phyloP scores from a whole-genome alignment of 1,140 invertebrate genomes.

The Drosophila lacteicornis region DNA sequence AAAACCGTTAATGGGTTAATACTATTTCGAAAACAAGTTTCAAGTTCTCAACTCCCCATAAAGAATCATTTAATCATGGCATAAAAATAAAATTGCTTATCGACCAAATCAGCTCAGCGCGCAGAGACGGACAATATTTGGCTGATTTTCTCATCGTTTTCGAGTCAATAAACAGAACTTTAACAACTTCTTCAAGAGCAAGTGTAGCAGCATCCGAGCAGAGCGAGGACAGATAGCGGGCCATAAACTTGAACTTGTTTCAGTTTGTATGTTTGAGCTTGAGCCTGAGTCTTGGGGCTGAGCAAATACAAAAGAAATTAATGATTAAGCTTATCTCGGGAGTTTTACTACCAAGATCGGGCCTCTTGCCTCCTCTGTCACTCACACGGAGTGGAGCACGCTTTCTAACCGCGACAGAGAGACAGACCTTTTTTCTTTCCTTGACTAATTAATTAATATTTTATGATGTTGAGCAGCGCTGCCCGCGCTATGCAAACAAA shows the following conservation, averaged over 20 bases:
- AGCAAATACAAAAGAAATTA: conserved; percentile 79
- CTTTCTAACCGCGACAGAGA: conserved; percentile 61
- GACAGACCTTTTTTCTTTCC: conserved; percentile 45
- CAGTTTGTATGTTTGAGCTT: neutral
- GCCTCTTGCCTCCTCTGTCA: conserved; percentile 22
- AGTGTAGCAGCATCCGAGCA: conserved; percentile 19
- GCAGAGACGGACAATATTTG: conserved; percentile 21
- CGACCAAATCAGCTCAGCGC: conserved; percentile 51
- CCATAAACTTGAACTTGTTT: conserved; percentile 81
- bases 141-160: conserved; percentile 71
- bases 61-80: conserved; percentile 69
- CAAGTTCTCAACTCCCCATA: conserved; percentile 39
- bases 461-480: conserved; percentile 71
- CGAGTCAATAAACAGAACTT: conserved; percentile 70
- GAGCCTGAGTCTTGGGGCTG: conserved; percentile 39
- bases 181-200: conserved; percentile 77
- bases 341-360: conserved; percentile 63
- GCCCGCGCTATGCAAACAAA: conserved; percentile 75
- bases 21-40: conserved; percentile 51
- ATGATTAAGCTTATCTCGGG: conserved; percentile 69
- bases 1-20: conserved; percentile 56
- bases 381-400: conserved; percentile 40
- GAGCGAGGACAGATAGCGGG: conserved; percentile 19
- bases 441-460: conserved; percentile 81
- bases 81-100: conserved; percentile 75